Conservation (phyloP, 2,888 invertebrate genomes). For the Sturmia bella region DNA sequence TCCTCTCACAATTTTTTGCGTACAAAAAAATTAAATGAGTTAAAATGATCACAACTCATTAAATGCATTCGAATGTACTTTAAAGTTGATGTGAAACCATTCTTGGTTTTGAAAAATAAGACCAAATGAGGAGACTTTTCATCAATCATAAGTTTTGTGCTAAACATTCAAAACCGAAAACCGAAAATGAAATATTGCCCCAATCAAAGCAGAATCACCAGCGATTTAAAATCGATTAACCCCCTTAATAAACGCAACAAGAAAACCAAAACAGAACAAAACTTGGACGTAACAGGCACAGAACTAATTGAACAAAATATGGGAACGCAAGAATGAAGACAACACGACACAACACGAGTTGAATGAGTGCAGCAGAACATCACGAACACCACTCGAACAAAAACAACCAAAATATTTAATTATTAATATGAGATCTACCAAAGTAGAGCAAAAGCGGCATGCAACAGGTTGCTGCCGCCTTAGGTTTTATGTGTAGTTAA, state of each 20-base stretch:
- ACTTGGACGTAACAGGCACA: constrained; percentile 4
- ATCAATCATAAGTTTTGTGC: constrained; percentile 55
- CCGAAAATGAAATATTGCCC: constrained; percentile 74
- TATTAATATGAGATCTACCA: constrained; percentile 21
- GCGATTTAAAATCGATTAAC: constrained; percentile 82
- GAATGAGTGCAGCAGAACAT: constrained; percentile 26
- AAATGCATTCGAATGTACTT: constrained; percentile 12
- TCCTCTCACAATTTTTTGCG: neutral
- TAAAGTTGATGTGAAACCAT: constrained; percentile 29
- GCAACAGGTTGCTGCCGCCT: constrained; percentile 76
- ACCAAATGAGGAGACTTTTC: constrained; percentile 46
- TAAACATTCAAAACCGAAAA: constrained; percentile 46
- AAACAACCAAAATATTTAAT: neutral
- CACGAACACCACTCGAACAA: constrained; percentile 2
- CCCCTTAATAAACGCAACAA: constrained; percentile 73
- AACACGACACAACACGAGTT: neutral
- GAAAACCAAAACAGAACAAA: constrained; percentile 37
- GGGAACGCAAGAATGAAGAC: constrained; percentile 1
- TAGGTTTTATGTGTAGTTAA: neutral
- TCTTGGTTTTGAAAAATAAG: constrained; percentile 23
- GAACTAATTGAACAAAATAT: constrained; percentile 23
- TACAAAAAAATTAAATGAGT: constrained; percentile 46
- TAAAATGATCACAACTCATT: constrained; percentile 51
- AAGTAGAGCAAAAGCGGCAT: constrained; percentile 72
- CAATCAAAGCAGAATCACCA: constrained; percentile 79